phyloP scores from a whole-genome alignment of 1,140 invertebrate species.

The Mylabris phalerata region DNA sequence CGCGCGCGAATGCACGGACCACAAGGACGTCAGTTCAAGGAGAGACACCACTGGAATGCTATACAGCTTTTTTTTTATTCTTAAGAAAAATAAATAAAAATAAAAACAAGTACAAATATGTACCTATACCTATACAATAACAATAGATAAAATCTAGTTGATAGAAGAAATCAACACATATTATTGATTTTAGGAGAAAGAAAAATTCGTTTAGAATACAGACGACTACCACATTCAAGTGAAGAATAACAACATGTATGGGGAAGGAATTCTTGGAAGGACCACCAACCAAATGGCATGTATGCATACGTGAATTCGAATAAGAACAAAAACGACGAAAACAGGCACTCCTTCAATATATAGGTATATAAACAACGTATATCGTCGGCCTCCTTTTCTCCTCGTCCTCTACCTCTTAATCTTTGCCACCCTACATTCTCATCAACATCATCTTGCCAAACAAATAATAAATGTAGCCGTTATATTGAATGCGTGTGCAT shows the following conservation, averaged over 20 bases:
- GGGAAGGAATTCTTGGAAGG: conserved; percentile 26
- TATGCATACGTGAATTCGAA: conserved; percentile 8
- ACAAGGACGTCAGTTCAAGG: conserved; percentile 35
- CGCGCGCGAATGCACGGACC: conserved; percentile 22
- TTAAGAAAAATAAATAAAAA: background rate
- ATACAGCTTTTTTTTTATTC: conserved; percentile 8
- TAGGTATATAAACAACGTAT: too few relatives aligned
- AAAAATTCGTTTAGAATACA: background rate
- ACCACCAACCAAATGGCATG: conserved; percentile 13
- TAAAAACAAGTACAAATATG: too few relatives aligned
- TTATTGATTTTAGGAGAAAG: too few relatives aligned
- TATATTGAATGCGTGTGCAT: too few relatives aligned
- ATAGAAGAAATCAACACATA: too few relatives aligned
- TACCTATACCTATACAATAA: background rate
- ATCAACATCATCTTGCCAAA: conserved; percentile 18
- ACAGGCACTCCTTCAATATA: conserved; percentile 21
- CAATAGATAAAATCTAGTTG: too few relatives aligned
- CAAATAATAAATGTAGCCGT: too few relatives aligned
- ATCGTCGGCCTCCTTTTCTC: too few relatives aligned
- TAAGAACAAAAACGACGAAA: background rate
- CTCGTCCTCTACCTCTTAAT: conserved; percentile 7
- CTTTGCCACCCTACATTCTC: conserved; percentile 13
- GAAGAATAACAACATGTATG: background rate
- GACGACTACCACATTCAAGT: background rate
- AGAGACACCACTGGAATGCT: conserved; percentile 23